Percentiles rank a stretch among this genome's conserved stretches.
These are phyloP conservation scores for Anastrepha ludens DNA, from an alignment of 1,140 invertebrate species.

Conservation along the genomic window DNA sequence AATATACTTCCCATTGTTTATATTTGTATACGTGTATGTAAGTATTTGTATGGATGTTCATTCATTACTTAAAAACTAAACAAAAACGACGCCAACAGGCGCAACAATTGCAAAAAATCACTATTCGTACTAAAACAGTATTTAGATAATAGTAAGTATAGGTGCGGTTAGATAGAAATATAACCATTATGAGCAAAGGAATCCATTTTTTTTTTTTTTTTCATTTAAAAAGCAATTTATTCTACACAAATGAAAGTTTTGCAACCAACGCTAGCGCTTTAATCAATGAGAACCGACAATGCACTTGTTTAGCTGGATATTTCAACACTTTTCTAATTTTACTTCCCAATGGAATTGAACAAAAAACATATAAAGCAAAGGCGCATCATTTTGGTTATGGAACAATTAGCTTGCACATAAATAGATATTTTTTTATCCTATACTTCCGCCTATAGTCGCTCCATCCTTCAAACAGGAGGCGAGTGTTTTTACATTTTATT, in stretches of 20 bases:
- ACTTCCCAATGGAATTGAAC: neutral
- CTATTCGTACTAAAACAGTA: slow-evolving; percentile 16
- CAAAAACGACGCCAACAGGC: slow-evolving; percentile 33
- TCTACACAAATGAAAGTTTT: neutral
- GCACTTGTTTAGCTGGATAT: neutral
- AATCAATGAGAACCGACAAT: neutral
- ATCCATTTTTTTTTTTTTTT: neutral
- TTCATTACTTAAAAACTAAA: slow-evolving; percentile 32
- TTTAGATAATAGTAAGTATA: neutral
- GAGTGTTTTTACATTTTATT: neutral
- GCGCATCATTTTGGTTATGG: too few relatives aligned
- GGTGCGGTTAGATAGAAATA: slow-evolving; percentile 1
- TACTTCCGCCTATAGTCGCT: neutral
- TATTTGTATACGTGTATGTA: slow-evolving; percentile 7
- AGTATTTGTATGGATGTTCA: slow-evolving; percentile 8
- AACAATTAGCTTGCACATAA: slow-evolving; percentile 3
- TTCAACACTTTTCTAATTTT: slow-evolving; percentile 12
- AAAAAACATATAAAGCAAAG: slow-evolving; percentile 12
- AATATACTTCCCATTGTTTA: slow-evolving; percentile 38
- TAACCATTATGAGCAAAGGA: neutral
- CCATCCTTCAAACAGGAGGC: too few relatives aligned
- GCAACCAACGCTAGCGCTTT: neutral
- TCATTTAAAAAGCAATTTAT: neutral
- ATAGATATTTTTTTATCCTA: neutral
- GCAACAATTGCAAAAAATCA: slow-evolving; percentile 17